These are phyloP conservation scores for Camptogramma bilineatum DNA, from an alignment of 2,888 invertebrate species.

Conservation along the genomic window DNA sequence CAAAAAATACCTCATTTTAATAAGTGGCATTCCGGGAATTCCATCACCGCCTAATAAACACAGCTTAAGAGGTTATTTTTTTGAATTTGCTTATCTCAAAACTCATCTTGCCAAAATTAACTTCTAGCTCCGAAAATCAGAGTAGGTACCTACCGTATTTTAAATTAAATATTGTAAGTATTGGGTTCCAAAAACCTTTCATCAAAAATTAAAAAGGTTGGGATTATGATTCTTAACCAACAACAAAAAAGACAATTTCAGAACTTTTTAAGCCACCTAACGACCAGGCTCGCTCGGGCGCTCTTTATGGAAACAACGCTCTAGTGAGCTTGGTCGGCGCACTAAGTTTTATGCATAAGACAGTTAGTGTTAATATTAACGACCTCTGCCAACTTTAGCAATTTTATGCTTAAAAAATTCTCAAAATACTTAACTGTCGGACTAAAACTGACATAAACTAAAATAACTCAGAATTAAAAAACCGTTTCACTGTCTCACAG, in stretches of 20 bases:
- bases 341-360: no score
- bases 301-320: no score
- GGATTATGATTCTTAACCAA: no score
- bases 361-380: no score
- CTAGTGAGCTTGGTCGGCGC: no score
- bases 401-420: no score
- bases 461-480: not conserved
- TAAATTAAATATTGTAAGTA: not conserved
- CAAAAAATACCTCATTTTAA: not conserved
- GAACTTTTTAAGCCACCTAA: no score
- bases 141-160: not conserved
- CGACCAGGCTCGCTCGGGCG: no score
- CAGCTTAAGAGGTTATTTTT: not conserved
- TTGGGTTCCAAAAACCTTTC: not conserved
- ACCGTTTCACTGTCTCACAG: not conserved
- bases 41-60: not conserved
- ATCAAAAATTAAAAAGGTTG: no score
- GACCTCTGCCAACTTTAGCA: no score
- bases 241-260: no score
- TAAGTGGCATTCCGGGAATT: not conserved
- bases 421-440: not conserved
- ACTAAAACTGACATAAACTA: not conserved
- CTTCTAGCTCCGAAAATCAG: not conserved
- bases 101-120: not conserved
- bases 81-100: not conserved